These are phyloP conservation scores for Dendropsophus ebraccatus DNA, from an alignment of 2,113 vertebrate genomes.

Conservation along the genomic window DNA sequence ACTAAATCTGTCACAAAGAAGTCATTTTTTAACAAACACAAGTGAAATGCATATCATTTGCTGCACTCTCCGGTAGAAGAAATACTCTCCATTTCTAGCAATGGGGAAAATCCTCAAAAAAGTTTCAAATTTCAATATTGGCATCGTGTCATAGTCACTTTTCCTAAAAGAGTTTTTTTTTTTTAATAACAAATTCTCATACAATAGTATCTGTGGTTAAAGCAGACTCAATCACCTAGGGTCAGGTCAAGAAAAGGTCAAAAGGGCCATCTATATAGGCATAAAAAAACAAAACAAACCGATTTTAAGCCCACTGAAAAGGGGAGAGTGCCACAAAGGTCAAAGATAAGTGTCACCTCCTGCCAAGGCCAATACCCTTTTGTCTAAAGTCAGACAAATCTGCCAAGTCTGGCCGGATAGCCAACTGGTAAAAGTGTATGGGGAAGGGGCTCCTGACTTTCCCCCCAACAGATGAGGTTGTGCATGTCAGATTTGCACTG, in stretches of 20 bases:
- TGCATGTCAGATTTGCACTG: too few relatives aligned
- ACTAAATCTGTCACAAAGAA: slow-evolving; percentile 24
- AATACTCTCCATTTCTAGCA: background rate
- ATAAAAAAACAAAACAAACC: too few relatives aligned
- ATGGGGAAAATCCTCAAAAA: background rate
- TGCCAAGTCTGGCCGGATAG: too few relatives aligned
- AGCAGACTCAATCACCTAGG: background rate
- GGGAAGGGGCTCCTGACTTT: too few relatives aligned
- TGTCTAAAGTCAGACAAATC: too few relatives aligned
- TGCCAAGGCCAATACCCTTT: too few relatives aligned
- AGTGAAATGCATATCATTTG: background rate
- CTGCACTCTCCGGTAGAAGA: background rate
- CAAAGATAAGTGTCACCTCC: background rate
- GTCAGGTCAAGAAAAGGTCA: background rate
- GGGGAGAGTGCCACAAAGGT: too few relatives aligned
- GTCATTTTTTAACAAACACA: background rate
- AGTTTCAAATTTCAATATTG: too few relatives aligned
- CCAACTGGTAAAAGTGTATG: too few relatives aligned
- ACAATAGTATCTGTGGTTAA: background rate
- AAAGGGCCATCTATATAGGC: too few relatives aligned
- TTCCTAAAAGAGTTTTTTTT: background rate
- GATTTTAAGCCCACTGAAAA: background rate
- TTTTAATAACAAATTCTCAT: background rate
- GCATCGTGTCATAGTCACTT: too few relatives aligned
- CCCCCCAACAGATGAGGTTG: too few relatives aligned